Percentiles rank a stretch among this genome's conserved stretches.
These are phyloP conservation scores for Hydropsyche betteni DNA, from an alignment of 2,888 invertebrate genomes.

Conservation along the genomic window DNA sequence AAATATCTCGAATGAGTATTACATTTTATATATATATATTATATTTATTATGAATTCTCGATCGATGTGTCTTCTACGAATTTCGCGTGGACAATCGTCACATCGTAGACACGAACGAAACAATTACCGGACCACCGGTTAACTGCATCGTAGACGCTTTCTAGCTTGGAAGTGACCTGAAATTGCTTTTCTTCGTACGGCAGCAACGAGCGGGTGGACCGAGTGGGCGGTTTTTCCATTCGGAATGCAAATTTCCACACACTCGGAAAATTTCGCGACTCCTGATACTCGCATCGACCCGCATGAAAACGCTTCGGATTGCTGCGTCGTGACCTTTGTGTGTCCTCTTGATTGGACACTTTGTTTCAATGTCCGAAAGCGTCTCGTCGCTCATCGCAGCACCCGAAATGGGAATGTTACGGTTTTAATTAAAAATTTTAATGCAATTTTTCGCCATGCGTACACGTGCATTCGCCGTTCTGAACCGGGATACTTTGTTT, in stretches of 20 bases:
- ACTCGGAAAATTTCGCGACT: not conserved
- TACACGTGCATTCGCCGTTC: not conserved
- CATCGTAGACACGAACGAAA: slow-evolving; percentile 4
- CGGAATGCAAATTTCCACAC: slow-evolving; percentile 45
- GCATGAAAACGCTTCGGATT: not conserved
- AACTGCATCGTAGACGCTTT: not conserved
- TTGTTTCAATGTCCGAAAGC: not conserved
- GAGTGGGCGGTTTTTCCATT: slow-evolving; percentile 35
- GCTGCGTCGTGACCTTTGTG: not conserved
- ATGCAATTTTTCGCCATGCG: not conserved
- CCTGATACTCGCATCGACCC: not conserved
- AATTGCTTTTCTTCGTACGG: slow-evolving; percentile 23
- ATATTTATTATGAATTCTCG: not conserved
- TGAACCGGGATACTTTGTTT: not conserved
- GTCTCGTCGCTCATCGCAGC: not conserved
- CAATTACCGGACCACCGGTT: slow-evolving; percentile 4
- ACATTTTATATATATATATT: not conserved
- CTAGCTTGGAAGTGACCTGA: slow-evolving; percentile 15
- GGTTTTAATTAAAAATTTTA: slow-evolving; percentile 2
- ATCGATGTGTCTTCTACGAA: not conserved
- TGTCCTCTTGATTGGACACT: slow-evolving; percentile 9
- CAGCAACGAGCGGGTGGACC: not conserved
- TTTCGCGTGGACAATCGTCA: not conserved
- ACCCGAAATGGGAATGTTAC: not conserved
- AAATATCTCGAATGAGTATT: too few species aligned